phyloP scores from a whole-genome alignment of 1,140 invertebrate genomes.

The Bombus pyrosoma region DNA sequence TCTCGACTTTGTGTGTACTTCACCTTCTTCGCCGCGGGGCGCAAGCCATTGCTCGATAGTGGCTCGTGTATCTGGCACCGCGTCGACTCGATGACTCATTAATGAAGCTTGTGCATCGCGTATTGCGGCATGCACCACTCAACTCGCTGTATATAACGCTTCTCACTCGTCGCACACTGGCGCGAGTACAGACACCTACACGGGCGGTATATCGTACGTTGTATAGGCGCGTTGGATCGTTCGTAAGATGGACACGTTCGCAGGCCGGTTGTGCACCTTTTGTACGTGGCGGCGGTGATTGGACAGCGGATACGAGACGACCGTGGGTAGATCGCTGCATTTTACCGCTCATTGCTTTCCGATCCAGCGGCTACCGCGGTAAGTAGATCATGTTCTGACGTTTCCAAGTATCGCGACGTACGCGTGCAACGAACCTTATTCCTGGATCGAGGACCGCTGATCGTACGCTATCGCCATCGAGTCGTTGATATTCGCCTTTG shows the following conservation, averaged over 20 bases:
- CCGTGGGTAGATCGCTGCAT: conserved; percentile 50
- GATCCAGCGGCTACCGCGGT: conserved; percentile 56
- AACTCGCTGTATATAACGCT: conserved; percentile 20
- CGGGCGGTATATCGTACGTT: neutral
- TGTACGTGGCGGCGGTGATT: conserved; percentile 46
- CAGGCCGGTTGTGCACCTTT: conserved; percentile 41
- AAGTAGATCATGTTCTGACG: conserved; percentile 50
- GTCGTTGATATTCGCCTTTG: conserved; percentile 60
- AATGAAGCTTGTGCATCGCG: conserved; percentile 68
- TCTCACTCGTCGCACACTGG: conserved; percentile 24
- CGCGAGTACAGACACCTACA: neutral
- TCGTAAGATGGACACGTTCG: conserved; percentile 42
- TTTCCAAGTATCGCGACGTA: conserved; percentile 19
- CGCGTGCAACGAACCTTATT: conserved; percentile 55
- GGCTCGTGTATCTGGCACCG: conserved; percentile 53
- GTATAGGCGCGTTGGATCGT: conserved; percentile 17
- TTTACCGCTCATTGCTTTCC: conserved; percentile 46
- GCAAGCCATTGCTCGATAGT: conserved; percentile 46
- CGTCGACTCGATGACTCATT: conserved; percentile 71
- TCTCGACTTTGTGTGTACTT: conserved; percentile 15
- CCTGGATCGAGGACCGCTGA: conserved; percentile 56
- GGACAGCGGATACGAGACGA: conserved; percentile 43
- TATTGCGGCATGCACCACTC: conserved; percentile 62
- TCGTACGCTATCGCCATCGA: conserved; percentile 47
- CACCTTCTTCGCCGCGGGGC: conserved; percentile 24